Conservation (phyloP, 2,888 invertebrate genomes). For the Dugesia japonica region DNA sequence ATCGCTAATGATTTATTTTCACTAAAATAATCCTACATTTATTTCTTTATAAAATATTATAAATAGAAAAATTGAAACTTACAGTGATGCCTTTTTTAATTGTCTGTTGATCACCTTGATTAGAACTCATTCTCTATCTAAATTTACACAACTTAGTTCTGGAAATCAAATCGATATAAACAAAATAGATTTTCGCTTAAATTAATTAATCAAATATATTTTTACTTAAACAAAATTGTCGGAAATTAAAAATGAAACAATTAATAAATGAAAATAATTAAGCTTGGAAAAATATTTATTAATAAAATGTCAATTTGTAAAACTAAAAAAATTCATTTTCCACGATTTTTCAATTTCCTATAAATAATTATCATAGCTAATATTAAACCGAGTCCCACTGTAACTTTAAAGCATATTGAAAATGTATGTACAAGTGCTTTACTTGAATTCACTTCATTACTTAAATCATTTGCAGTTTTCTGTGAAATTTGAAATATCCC, state of each 20-base stretch:
- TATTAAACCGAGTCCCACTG: too few relatives aligned
- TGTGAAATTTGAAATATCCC: too few relatives aligned
- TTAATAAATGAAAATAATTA: neutral
- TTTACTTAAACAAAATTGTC: neutral
- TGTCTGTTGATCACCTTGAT: neutral
- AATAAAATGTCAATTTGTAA: neutral
- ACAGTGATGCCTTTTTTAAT: neutral
- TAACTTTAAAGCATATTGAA: too few relatives aligned
- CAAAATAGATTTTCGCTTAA: neutral
- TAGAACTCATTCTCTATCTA: neutral
- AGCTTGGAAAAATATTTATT: neutral
- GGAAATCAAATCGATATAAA: neutral
- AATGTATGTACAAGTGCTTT: too few relatives aligned
- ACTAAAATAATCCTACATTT: neutral
- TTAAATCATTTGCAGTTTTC: too few relatives aligned
- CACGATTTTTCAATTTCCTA: too few relatives aligned
- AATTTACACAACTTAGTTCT: neutral
- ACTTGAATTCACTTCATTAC: too few relatives aligned
- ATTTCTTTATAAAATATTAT: neutral
- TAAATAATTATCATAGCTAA: too few relatives aligned
- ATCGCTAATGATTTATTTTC: neutral
- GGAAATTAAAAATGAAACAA: neutral
- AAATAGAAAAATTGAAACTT: neutral
- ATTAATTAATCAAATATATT: neutral
- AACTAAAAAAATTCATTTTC: too few relatives aligned